These are phyloP conservation scores for Nycticorax nycticorax DNA, from an alignment of 2,113 vertebrate species.

Conservation along the genomic window DNA sequence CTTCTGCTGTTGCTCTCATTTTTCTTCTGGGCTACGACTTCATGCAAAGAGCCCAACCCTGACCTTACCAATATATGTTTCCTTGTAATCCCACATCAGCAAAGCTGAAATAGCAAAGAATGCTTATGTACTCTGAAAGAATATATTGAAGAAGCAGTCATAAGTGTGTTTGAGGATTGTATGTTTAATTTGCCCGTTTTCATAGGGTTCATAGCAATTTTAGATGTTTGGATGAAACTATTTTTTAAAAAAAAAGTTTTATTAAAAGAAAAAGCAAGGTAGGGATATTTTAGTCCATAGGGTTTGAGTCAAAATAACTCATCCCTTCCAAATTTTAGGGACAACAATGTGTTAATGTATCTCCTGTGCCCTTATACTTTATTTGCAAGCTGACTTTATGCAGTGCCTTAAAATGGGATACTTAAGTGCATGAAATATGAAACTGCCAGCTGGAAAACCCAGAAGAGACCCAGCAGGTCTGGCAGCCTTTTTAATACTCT, in stretches of 20 bases:
- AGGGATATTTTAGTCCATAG: neutral
- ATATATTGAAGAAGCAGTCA: neutral
- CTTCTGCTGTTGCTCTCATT: neutral
- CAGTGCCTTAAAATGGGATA: neutral
- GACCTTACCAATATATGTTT: neutral
- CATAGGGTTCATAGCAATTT: neutral
- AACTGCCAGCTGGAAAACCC: neutral
- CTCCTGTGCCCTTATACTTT: neutral
- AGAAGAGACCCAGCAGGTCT: constrained; percentile 7
- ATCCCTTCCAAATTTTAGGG: neutral
- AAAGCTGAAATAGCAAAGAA: neutral
- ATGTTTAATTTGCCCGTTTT: neutral
- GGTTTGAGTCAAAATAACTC: neutral
- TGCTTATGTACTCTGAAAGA: neutral
- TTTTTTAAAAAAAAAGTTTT: neutral
- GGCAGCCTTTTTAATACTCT: neutral
- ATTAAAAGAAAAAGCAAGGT: neutral
- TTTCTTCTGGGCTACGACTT: neutral
- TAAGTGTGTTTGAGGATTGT: neutral
- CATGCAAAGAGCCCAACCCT: neutral
- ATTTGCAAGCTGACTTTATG: neutral
- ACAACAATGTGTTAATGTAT: neutral
- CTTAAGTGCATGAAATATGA: neutral
- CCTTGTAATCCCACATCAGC: neutral
- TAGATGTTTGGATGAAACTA: neutral